These are phyloP conservation scores for Heliconius hortense DNA, from an alignment of 2,888 invertebrate species.

Conservation along the genomic window DNA sequence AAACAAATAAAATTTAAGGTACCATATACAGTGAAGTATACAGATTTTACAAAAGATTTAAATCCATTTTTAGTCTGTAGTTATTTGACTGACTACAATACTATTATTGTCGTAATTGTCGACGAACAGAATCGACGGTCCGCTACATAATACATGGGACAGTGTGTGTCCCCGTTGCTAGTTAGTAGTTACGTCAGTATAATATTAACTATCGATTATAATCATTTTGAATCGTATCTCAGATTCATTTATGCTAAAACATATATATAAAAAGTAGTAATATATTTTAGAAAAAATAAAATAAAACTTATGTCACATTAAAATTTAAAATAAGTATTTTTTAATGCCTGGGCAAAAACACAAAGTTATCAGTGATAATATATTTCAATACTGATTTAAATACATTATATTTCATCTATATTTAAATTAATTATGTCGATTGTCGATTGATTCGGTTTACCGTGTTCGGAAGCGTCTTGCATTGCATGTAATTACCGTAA, in stretches of 20 bases:
- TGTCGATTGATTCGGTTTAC: slow-evolving; percentile 29
- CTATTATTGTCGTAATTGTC: background rate
- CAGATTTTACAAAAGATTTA: background rate
- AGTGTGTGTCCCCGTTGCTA: background rate
- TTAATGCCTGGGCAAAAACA: background rate
- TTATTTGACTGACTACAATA: background rate
- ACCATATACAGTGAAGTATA: no score
- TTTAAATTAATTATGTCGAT: slow-evolving; percentile 28
- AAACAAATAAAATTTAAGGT: no score
- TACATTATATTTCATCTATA: slow-evolving; percentile 14
- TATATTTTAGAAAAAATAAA: no score
- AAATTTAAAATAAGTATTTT: background rate
- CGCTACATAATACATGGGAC: background rate
- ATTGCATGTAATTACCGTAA: slow-evolving; percentile 32
- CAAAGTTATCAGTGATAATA: slow-evolving; percentile 7
- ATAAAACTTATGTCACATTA: background rate
- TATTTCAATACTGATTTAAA: background rate
- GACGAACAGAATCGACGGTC: slow-evolving; percentile 13
- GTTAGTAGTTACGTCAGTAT: slow-evolving; percentile 24
- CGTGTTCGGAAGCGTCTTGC: slow-evolving; percentile 31
- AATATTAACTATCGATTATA: slow-evolving; percentile 18
- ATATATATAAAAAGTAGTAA: background rate
- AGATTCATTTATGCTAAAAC: background rate
- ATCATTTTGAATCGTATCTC: slow-evolving; percentile 18
- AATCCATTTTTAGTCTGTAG: slow-evolving; percentile 1